Percentiles rank a stretch among this genome's conserved stretches.
These are phyloP conservation scores for Oreocharis arfaki DNA, from an alignment of 2,113 vertebrate species.

Conservation along the genomic window DNA sequence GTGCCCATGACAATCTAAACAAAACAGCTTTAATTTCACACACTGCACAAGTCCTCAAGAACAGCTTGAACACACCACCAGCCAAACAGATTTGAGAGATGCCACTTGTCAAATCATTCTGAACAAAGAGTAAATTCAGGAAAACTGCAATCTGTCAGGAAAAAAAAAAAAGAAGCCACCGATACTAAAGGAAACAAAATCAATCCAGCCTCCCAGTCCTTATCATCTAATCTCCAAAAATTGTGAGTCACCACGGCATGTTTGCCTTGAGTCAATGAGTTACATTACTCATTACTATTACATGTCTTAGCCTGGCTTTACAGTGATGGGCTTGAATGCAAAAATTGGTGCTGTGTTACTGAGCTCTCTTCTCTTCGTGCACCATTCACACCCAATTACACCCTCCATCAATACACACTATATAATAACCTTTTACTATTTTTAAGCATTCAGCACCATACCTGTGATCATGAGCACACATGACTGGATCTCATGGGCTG, in stretches of 20 bases:
- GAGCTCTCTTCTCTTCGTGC: not conserved
- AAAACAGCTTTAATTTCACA: conserved; percentile 12
- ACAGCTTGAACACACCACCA: conserved; percentile 35
- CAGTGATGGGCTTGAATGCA: not conserved
- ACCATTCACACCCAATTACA: not conserved
- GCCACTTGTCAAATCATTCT: conserved; percentile 25
- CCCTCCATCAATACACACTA: not conserved
- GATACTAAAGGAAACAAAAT: not conserved
- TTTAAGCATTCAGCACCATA: not conserved
- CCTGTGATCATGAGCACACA: not conserved
- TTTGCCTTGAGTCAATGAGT: conserved; percentile 21
- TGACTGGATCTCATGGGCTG: not conserved
- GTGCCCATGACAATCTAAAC: not conserved
- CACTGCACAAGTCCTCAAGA: not conserved
- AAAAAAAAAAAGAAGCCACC: not conserved
- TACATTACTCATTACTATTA: conserved; percentile 16
- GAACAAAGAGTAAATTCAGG: conserved; percentile 40
- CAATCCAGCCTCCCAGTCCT: not conserved
- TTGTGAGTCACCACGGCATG: not conserved
- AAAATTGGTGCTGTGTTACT: not conserved
- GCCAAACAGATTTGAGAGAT: conserved; percentile 17
- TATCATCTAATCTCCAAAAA: not conserved
- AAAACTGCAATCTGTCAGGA: not conserved
- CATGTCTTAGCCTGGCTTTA: not conserved
- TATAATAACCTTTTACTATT: not conserved